These are phyloP conservation scores for Spialia ferax DNA, from an alignment of 2,888 invertebrate species.

Conservation along the genomic window DNA sequence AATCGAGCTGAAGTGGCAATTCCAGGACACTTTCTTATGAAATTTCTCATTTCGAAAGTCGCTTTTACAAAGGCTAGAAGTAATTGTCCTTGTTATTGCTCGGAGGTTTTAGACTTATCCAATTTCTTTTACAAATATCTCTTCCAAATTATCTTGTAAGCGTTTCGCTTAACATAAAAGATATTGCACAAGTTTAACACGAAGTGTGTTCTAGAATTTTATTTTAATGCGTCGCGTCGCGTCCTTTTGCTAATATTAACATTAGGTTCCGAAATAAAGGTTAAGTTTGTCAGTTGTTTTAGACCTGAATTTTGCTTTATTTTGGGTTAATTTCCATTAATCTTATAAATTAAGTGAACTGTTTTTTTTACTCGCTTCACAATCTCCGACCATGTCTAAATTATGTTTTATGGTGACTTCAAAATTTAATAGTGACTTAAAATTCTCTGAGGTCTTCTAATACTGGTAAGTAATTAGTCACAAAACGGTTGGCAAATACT, in stretches of 20 bases:
- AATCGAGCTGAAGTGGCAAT: conserved; percentile 39
- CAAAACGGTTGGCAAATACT: too few relatives aligned
- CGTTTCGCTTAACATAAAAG: conserved; percentile 15
- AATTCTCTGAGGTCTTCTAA: too few relatives aligned
- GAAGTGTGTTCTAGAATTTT: not conserved
- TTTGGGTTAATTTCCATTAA: too few relatives aligned
- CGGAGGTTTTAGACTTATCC: conserved; percentile 32
- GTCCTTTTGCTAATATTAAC: not conserved
- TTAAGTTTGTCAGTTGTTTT: not conserved
- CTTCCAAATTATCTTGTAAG: conserved; percentile 12
- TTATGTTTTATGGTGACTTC: too few relatives aligned
- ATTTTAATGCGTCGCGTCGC: not conserved
- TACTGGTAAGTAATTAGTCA: too few relatives aligned
- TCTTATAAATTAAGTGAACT: too few relatives aligned
- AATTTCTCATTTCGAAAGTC: conserved; percentile 34
- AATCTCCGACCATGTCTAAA: too few relatives aligned
- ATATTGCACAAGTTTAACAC: not conserved
- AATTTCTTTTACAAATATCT: conserved; percentile 33
- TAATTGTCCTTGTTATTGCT: conserved; percentile 37
- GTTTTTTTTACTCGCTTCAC: too few relatives aligned
- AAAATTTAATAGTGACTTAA: too few relatives aligned
- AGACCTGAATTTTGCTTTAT: too few relatives aligned
- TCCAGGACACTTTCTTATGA: conserved; percentile 33
- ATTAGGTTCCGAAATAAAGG: not conserved
- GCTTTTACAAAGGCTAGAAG: conserved; percentile 33